Evolutionary conservation across 2,888 invertebrate species (phyloP).

Genomic region (Scaptomyza caliginosa): DNA sequence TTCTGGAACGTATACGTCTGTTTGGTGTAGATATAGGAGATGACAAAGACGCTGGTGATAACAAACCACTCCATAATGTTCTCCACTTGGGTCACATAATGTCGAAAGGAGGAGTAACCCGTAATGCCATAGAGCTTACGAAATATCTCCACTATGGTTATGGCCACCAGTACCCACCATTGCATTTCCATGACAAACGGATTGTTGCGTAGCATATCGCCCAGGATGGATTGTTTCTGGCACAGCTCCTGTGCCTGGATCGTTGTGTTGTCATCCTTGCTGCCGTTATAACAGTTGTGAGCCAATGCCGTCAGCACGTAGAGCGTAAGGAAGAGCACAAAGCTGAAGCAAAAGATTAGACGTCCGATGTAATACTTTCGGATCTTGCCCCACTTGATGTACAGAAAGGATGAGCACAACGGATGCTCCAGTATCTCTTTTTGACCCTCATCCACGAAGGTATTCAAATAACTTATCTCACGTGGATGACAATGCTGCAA

Average conservation of each 20-base stretch:
- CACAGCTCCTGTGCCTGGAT: constrained; percentile 90
- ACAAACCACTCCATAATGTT: constrained; percentile 95
- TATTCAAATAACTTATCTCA: constrained; percentile 93
- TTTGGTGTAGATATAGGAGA: constrained; percentile 92
- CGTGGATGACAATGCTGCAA: constrained; percentile 92
- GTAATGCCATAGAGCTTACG: constrained; percentile 92
- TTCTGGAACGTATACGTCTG: constrained; percentile 93
- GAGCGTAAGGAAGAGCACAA: constrained; percentile 91
- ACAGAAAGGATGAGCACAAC: constrained; percentile 93
- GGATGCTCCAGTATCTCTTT: constrained; percentile 94
- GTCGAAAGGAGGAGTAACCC: constrained; percentile 91
- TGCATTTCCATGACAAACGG: constrained; percentile 92
- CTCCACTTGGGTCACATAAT: constrained; percentile 92
- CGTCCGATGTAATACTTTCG: constrained; percentile 93
- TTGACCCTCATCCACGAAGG: constrained; percentile 94
- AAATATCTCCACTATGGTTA: constrained; percentile 91
- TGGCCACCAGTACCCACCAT: constrained; percentile 92
- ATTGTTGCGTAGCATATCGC: constrained; percentile 90
- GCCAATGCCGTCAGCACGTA: constrained; percentile 93
- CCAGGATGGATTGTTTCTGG: constrained; percentile 91
- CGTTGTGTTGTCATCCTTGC: constrained; percentile 90
- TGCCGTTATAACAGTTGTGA: constrained; percentile 93
- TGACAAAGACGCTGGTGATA: constrained; percentile 92
- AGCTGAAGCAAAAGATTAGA: constrained; percentile 90
- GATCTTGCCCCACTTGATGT: constrained; percentile 95